These are phyloP conservation scores for Drosophila melanogaster DNA, from an alignment of 1,140 invertebrate genomes.

Conservation along the genomic window DNA sequence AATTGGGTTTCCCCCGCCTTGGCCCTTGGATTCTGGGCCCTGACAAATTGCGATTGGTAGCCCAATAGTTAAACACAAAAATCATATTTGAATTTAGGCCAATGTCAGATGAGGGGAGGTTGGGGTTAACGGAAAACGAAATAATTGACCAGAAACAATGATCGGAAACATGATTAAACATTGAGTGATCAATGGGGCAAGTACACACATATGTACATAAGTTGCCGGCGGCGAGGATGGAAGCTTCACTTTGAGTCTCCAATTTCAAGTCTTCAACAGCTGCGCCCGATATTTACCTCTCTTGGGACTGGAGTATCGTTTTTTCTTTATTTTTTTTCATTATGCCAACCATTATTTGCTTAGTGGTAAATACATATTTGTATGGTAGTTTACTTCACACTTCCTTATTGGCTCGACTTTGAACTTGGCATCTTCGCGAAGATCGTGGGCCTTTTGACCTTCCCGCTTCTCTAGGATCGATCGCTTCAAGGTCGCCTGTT, in stretches of 20 bases:
- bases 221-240: constrained; percentile 44
- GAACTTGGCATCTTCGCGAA: constrained; percentile 53
- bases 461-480: constrained; percentile 31
- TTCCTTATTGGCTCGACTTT: constrained; percentile 61
- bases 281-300: constrained; percentile 33
- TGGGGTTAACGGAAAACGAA: background rate
- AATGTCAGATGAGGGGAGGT: constrained; percentile 19
- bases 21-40: constrained; percentile 13
- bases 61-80: background rate
- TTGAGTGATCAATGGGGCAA: constrained; percentile 41
- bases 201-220: no score
- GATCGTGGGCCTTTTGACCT: constrained; percentile 49
- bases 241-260: constrained; percentile 22
- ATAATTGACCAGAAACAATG: constrained; percentile 6
- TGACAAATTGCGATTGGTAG: background rate
- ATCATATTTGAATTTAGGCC: constrained; percentile 24
- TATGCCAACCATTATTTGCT: background rate
- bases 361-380: constrained; percentile 20
- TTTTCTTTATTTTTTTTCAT: background rate
- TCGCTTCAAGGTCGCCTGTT: constrained; percentile 12
- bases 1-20: background rate
- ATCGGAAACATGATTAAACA: constrained; percentile 29
- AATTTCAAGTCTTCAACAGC: constrained; percentile 28
- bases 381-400: constrained; percentile 41
- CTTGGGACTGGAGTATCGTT: constrained; percentile 3